Base-by-base conservation (phyloP, 37 sponge, comb jelly and placozoan species). In the Oscarella lobularis region DNA sequence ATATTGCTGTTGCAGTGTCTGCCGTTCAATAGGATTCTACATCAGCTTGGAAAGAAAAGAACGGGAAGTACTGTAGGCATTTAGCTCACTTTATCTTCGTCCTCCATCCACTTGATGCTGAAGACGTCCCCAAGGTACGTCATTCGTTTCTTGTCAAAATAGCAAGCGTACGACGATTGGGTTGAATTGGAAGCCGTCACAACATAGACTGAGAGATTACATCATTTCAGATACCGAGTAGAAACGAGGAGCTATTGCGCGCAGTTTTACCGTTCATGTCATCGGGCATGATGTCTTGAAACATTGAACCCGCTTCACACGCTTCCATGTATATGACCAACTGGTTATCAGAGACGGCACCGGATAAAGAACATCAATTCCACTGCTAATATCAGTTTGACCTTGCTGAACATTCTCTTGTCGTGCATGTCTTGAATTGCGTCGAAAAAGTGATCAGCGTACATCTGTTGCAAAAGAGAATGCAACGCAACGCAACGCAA, bases 41-140 rank as follows among this genome's bases (percentile, higher is more conserved):
- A n/a, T n/a, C n/a, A n/a, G n/a, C n/a, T n/a, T n/a, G n/a, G n/a
- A n/a, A n/a, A n/a, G n/a, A n/a, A n/a, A n/a, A n/a, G n/a, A n/a
- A n/a, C n/a, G n/a, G n/a, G n/a, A n/a, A n/a, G n/a, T n/a, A n/a
- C n/a, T n/a, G n/a, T n/a, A n/a, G n/a, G n/a, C n/a, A n/a, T n/a
- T n/a, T n/a, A n/a, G n/a, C 82, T 9, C 33, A 88, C 86, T 40
- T 77, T 32, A 35, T 90, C 90, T 33, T 77, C 76, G 68, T 90
- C 75, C 73, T 90, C 81, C 87, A 90, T 90, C 90, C 90, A 90
- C 65, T 90, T 90, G 67, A 90, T 75, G 77, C 81, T 81, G 87
- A 78, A 90, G 34, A 75, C 76, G 66, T 90, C 90, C 1, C 90
- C 90, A 1, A 90, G 90, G 74, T 83, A 90, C 1, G 86, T 85